Evolutionary conservation across 2,113 vertebrate genomes (phyloP).

Genomic region (Paramisgurnus dabryanus): DNA sequence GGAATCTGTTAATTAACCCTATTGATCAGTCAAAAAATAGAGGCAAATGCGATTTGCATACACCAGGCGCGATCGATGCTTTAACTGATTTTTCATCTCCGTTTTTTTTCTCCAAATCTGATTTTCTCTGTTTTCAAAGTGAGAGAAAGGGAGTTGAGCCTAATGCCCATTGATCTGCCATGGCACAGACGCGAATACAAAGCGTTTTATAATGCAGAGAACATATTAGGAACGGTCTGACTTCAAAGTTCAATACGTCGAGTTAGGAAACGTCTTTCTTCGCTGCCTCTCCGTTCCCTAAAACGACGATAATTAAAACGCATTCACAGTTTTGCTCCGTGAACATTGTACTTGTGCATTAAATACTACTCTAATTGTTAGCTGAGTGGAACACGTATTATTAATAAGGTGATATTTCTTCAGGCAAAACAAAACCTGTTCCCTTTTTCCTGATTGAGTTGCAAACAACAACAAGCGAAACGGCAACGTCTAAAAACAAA

Average conservation of each 20-base stretch:
- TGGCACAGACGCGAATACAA: slow-evolving; percentile 88
- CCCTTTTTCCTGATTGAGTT: slow-evolving; percentile 52
- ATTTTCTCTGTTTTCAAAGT: slow-evolving; percentile 81
- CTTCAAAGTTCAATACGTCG: slow-evolving; percentile 55
- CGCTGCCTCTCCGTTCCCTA: slow-evolving; percentile 74
- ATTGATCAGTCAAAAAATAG: slow-evolving; percentile 77
- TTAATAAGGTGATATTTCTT: slow-evolving; percentile 67
- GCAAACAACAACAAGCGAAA: slow-evolving; percentile 60
- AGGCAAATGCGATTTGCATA: slow-evolving; percentile 80
- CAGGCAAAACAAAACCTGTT: slow-evolving; percentile 63
- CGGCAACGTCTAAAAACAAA: slow-evolving; percentile 43
- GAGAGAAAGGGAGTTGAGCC: slow-evolving; percentile 72
- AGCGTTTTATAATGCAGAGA: slow-evolving; percentile 88
- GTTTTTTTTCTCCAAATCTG: slow-evolving; percentile 71
- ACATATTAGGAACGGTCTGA: slow-evolving; percentile 58
- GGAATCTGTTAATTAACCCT: slow-evolving; percentile 79
- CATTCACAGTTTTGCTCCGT: slow-evolving; percentile 52
- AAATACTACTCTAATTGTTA: slow-evolving; percentile 58
- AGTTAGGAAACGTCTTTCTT: slow-evolving; percentile 60
- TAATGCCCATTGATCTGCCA: slow-evolving; percentile 80
- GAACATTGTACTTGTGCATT: slow-evolving; percentile 54
- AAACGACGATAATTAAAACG: slow-evolving; percentile 62
- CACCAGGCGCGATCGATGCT: slow-evolving; percentile 76
- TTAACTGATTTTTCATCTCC: slow-evolving; percentile 74
- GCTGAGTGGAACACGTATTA: slow-evolving; percentile 59